A percentile compares a stretch with the other conserved stretches of the same genome.
Conservation (phyloP, 1,140 invertebrate species). For the Eurosta solidaginis region DNA sequence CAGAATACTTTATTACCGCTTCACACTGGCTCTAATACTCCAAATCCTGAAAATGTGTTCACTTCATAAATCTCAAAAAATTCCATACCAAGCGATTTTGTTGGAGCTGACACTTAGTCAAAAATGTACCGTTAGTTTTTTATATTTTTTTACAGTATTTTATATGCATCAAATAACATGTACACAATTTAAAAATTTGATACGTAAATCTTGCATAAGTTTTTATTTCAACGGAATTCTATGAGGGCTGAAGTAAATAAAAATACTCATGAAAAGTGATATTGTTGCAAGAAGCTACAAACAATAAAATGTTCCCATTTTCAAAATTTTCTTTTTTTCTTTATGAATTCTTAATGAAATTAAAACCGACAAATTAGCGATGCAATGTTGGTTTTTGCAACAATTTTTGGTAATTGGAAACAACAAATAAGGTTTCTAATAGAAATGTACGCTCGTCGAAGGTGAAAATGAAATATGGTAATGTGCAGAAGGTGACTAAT, state of each 20-base stretch:
- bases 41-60: no score
- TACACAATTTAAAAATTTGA: background rate
- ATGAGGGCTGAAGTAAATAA: background rate
- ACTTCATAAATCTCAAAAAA: no score
- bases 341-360: background rate
- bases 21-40: no score
- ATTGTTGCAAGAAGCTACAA: background rate
- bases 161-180: background rate
- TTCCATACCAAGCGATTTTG: no score
- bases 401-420: conserved; percentile 10
- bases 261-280: background rate
- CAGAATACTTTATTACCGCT: no score
- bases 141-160: no score
- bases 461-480: conserved; percentile 3
- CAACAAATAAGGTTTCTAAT: background rate
- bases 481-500: background rate
- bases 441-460: background rate
- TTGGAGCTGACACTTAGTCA: no score
- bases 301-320: conserved; percentile 19
- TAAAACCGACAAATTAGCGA: background rate
- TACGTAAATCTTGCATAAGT: conserved; percentile 5
- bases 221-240: conserved; percentile 9
- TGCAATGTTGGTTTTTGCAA: background rate
- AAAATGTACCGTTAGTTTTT: no score
- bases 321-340: background rate